These are phyloP conservation scores for Tachyglossus aculeatus DNA, from an alignment of 2,797 vertebrate species.

Conservation along the genomic window DNA sequence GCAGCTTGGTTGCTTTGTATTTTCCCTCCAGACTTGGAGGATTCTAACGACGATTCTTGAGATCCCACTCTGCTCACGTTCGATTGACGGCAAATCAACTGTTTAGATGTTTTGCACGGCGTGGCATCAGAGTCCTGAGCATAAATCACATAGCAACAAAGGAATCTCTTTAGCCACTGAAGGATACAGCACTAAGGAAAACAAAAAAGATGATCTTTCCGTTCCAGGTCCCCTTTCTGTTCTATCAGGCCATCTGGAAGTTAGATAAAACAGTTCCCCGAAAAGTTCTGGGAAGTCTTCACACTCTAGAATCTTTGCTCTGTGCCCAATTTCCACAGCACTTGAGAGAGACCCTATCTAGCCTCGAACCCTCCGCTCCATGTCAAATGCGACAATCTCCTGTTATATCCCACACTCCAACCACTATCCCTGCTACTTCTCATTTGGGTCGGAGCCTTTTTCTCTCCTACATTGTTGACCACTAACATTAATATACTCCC, in stretches of 20 bases:
- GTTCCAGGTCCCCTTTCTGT: neutral
- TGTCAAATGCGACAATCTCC: no score
- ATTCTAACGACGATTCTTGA: slow-evolving; percentile 80
- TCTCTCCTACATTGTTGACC: no score
- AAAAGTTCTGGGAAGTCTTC: no score
- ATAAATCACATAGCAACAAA: slow-evolving; percentile 12
- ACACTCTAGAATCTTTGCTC: no score
- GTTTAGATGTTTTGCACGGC: slow-evolving; percentile 94
- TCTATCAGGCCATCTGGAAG: neutral
- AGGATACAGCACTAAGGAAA: neutral
- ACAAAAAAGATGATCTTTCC: neutral
- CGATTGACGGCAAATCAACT: slow-evolving; percentile 82
- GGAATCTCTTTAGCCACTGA: neutral
- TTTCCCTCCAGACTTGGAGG: slow-evolving; percentile 76
- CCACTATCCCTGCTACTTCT: no score
- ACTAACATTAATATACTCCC: no score
- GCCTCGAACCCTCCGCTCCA: neutral
- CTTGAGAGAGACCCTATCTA: neutral
- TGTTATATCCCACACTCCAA: no score
- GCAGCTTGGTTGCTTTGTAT: slow-evolving; percentile 82
- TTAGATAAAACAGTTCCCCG: neutral
- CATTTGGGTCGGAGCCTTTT: no score
- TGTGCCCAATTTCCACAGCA: no score
- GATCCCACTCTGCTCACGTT: slow-evolving; percentile 76
- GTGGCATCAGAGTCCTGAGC: slow-evolving; percentile 94